These are phyloP conservation scores for Thamnophis elegans DNA, from an alignment of 2,797 vertebrate genomes.

Conservation along the genomic window DNA sequence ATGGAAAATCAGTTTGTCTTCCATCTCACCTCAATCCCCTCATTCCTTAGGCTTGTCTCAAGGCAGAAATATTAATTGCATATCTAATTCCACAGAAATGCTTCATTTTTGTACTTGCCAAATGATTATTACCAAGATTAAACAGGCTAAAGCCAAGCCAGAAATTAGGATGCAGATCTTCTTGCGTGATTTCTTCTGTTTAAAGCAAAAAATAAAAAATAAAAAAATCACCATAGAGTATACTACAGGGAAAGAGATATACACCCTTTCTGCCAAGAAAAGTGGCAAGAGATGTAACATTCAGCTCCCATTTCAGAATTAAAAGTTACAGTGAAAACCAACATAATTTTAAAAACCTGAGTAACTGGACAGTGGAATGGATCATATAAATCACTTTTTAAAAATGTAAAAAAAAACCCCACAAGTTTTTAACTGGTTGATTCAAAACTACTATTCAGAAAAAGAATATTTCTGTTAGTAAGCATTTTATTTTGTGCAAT, in stretches of 20 bases:
- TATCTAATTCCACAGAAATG: constrained; percentile 39
- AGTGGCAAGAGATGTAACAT: not conserved
- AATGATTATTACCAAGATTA: constrained; percentile 80
- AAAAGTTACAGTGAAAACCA: not conserved
- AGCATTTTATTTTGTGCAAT: not conserved
- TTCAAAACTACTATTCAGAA: not conserved
- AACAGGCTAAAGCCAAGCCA: constrained; percentile 75
- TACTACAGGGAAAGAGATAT: constrained; percentile 29
- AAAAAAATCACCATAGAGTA: not conserved
- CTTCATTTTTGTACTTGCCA: constrained; percentile 72
- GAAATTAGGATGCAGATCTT: constrained; percentile 92
- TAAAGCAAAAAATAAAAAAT: constrained; percentile 47
- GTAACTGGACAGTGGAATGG: not conserved
- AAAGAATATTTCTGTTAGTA: not conserved
- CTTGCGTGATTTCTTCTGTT: constrained; percentile 94
- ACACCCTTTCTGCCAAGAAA: constrained; percentile 40
- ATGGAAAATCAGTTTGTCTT: constrained; percentile 62
- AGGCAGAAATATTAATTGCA: constrained; percentile 48
- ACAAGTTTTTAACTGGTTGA: not conserved
- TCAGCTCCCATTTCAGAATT: not conserved
- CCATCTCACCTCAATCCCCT: constrained; percentile 62
- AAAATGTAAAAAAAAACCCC: not conserved
- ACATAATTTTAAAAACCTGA: not conserved
- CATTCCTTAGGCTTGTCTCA: constrained; percentile 59
- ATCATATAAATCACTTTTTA: not conserved